phyloP scores from a whole-genome alignment of 1,140 invertebrate genomes.

The Heliconius eleuchia region DNA sequence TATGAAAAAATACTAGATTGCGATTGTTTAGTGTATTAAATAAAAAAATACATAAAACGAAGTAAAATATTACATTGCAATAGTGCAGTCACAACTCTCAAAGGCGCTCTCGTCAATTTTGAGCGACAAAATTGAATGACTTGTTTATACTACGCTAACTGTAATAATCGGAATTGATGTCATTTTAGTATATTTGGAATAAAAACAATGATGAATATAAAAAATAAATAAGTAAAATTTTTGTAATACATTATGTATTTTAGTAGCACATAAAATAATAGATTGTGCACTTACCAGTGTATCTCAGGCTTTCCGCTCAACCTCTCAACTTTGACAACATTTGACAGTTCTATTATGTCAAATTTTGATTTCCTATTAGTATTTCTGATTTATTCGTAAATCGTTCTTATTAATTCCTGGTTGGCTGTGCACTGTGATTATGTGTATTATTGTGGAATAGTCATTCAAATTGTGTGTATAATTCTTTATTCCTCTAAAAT shows the following conservation, averaged over 20 bases:
- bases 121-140: too few relatives aligned
- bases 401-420: slow-evolving; percentile 16
- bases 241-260: not conserved
- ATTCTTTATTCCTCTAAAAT: not conserved
- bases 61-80: too few relatives aligned
- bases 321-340: not conserved
- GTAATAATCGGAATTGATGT: too few relatives aligned
- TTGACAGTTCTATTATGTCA: slow-evolving; percentile 13
- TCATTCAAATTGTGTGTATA: not conserved
- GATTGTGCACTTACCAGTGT: not conserved
- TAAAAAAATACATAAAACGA: too few relatives aligned
- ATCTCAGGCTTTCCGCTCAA: too few relatives aligned
- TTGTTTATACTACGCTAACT: too few relatives aligned
- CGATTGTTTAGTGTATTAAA: too few relatives aligned
- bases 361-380: slow-evolving; percentile 24
- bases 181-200: too few relatives aligned
- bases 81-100: too few relatives aligned
- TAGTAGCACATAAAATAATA: not conserved
- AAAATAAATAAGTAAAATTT: not conserved
- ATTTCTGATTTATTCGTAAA: slow-evolving; percentile 8
- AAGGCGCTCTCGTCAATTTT: too few relatives aligned
- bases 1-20: too few relatives aligned
- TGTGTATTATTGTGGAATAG: slow-evolving; percentile 17
- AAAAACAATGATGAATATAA: not conserved
- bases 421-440: slow-evolving; percentile 18